Percentiles rank a stretch among this genome's conserved stretches.
Evolutionary conservation across 2,113 vertebrate species (phyloP).

Genomic region (Abramis brama): DNA sequence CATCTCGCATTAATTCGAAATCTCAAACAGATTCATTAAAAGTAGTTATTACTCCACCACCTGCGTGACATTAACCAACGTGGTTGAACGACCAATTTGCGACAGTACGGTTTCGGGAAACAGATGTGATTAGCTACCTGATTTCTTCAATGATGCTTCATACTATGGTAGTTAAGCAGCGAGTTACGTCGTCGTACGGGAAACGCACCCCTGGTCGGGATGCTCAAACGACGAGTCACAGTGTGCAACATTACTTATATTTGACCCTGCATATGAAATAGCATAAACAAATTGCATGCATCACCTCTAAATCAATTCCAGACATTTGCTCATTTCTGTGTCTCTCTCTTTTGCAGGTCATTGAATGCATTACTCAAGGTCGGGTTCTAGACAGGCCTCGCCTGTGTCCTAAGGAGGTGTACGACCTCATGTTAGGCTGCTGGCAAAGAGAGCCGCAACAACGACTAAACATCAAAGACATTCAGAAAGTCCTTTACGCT

Average conservation of each 20-base stretch:
- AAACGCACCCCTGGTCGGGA: not conserved
- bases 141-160: no score
- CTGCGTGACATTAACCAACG: no score
- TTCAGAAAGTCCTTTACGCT: conserved; percentile 80
- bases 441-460: conserved; percentile 84
- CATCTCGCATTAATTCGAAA: no score
- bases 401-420: conserved; percentile 82
- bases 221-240: not conserved
- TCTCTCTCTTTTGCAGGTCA: conserved; percentile 74
- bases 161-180: no score
- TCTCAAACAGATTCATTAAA: no score
- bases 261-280: not conserved
- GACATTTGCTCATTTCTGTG: conserved; percentile 53
- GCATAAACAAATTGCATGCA: not conserved
- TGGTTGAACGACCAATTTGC: no score
- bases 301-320: not conserved
- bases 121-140: no score
- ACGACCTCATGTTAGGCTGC: conserved; percentile 84
- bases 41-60: no score
- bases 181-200: no score
- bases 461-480: conserved; percentile 83
- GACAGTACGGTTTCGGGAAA: no score
- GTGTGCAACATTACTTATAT: not conserved
- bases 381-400: conserved; percentile 80
- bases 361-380: conserved; percentile 83